Conservation (phyloP, 2,888 invertebrate species). For the Tachina grossa region DNA sequence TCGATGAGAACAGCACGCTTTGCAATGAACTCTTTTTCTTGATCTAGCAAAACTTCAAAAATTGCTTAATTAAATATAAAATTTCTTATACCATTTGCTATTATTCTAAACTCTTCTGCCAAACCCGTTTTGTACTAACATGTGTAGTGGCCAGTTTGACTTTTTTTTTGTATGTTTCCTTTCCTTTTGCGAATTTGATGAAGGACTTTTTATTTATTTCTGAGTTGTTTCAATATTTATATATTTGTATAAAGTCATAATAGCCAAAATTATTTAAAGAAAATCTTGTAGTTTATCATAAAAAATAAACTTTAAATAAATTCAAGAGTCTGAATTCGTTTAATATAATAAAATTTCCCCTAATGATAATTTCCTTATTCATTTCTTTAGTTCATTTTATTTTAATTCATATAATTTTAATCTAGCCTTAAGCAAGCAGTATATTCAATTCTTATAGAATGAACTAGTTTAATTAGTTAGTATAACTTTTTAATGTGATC, state of each 20-base stretch:
- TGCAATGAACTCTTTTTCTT: no score
- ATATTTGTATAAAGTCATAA: conserved; percentile 18
- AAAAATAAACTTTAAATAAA: conserved; percentile 46
- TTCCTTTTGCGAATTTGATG: conserved; percentile 50
- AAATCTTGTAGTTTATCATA: background rate
- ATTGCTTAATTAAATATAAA: no score
- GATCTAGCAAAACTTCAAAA: no score
- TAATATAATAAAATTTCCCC: background rate
- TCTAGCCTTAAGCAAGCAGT: no score
- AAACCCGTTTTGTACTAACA: background rate
- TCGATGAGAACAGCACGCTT: no score
- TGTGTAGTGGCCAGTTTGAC: conserved; percentile 33
- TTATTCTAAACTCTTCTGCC: background rate
- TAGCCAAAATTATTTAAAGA: background rate
- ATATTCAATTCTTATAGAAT: no score
- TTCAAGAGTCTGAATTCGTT: conserved; percentile 32
- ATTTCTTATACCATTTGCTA: conserved; percentile 6
- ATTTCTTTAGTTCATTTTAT: no score
- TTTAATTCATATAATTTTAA: no score
- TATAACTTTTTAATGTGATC: no score
- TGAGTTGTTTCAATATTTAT: conserved; percentile 45
- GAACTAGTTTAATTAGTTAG: no score
- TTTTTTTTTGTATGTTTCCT: conserved; percentile 27
- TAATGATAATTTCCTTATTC: no score
- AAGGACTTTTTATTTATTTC: conserved; percentile 35